A percentile compares a stretch with the other conserved stretches of the same genome.
These are phyloP conservation scores for Episyrphus balteatus DNA, from an alignment of 1,140 invertebrate genomes.

Conservation along the genomic window DNA sequence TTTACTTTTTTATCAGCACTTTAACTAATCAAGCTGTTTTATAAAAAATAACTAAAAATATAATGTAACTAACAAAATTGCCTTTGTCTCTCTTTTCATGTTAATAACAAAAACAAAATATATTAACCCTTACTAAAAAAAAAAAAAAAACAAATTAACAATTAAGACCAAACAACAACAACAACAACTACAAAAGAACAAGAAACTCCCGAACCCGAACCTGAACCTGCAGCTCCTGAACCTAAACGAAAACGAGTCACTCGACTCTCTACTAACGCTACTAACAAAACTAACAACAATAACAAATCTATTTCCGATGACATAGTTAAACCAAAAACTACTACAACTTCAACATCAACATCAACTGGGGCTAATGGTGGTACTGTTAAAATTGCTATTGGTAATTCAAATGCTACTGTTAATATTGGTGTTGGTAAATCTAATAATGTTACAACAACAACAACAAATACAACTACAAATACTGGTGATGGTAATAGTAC, in stretches of 20 bases:
- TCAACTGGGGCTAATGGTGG: not conserved
- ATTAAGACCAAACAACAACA: not conserved
- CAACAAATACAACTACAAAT: not conserved
- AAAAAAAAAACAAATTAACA: not conserved
- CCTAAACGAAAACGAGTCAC: not conserved
- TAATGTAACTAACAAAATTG: not conserved
- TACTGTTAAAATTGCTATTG: no score
- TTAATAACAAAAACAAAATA: not conserved
- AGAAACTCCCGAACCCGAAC: not conserved
- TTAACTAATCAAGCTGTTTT: not conserved
- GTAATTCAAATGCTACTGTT: no score
- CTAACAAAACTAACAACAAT: not conserved
- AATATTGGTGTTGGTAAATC: no score
- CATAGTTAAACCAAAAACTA: not conserved
- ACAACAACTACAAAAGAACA: not conserved
- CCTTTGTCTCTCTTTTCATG: not conserved
- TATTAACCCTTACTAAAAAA: not conserved
- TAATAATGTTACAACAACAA: not conserved
- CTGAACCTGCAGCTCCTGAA: not conserved
- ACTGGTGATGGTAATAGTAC: conserved; percentile 16
- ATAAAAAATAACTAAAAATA: not conserved
- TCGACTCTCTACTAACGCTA: not conserved
- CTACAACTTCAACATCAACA: conserved; percentile 2
- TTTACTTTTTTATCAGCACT: not conserved
- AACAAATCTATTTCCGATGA: not conserved